Conservation (phyloP, 2,113 vertebrate genomes). For the Charina bottae region DNA sequence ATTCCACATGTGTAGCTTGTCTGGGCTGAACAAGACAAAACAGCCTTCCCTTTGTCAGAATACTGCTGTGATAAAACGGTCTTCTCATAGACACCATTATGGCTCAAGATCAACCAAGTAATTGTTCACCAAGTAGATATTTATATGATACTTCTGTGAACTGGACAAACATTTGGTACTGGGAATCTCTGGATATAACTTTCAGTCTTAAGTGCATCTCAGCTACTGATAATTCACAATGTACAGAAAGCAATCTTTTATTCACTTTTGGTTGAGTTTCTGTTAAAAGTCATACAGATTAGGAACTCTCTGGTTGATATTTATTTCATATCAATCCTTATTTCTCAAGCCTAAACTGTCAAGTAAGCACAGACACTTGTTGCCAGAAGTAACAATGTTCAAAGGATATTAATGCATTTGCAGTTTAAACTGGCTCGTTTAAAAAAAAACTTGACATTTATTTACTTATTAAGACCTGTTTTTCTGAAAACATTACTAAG, state of each 20-base stretch:
- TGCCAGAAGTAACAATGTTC: not conserved
- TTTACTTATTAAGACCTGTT: not conserved
- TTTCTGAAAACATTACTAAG: not conserved
- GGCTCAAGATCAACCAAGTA: not conserved
- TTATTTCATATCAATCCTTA: not conserved
- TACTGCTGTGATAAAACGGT: not conserved
- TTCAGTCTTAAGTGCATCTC: not conserved
- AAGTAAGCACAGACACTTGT: not conserved
- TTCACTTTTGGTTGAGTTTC: not conserved
- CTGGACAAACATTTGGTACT: not conserved
- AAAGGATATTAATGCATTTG: not conserved
- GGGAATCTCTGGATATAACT: not conserved
- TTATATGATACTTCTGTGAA: not conserved
- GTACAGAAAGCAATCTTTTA: not conserved
- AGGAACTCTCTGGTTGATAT: not conserved
- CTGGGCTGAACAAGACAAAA: not conserved
- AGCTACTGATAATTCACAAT: not conserved
- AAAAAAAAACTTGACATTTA: not conserved
- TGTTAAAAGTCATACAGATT: not conserved
- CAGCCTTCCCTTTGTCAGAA: not conserved
- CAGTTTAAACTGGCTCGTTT: not conserved
- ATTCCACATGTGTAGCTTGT: not conserved
- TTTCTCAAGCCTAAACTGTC: not conserved
- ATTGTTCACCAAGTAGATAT: not conserved
- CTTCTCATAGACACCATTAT: not conserved